Percentiles rank a stretch among this genome's conserved stretches.
Evolutionary conservation across 2,113 vertebrate species (phyloP).

Genomic region (Tylochromis polylepis): DNA sequence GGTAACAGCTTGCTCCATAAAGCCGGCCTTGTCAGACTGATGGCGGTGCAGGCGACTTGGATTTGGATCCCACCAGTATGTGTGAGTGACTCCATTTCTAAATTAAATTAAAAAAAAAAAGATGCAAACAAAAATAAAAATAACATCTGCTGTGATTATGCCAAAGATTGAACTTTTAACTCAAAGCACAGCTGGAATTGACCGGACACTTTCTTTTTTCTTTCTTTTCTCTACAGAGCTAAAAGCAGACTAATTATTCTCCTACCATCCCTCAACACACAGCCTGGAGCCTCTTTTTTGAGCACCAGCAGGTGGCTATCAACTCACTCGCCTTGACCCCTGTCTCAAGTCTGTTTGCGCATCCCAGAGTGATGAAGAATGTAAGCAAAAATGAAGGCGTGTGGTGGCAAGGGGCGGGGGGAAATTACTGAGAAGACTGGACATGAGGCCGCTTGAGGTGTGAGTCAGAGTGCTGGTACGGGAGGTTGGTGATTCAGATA

Average conservation of each 20-base stretch:
- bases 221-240: not conserved
- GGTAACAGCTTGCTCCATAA: constrained; percentile 53
- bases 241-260: constrained; percentile 27
- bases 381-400: constrained; percentile 16
- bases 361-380: not conserved
- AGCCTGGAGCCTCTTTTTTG: constrained; percentile 16
- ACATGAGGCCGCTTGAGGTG: not conserved
- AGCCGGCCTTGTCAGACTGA: constrained; percentile 35
- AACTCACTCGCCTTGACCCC: not conserved
- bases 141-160: not conserved
- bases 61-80: not conserved
- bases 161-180: not conserved
- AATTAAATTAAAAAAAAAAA: not conserved
- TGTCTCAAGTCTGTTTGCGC: constrained; percentile 19
- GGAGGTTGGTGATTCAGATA: constrained; percentile 47
- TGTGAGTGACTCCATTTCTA: not conserved
- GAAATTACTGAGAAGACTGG: not conserved
- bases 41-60: not conserved
- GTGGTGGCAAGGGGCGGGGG: not conserved
- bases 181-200: not conserved
- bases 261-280: not conserved
- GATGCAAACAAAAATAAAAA: not conserved
- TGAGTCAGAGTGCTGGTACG: constrained; percentile 42
- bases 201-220: not conserved
- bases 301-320: constrained; percentile 37